Conservation (phyloP, 2,113 vertebrate genomes). For the Ceratotherium simum region DNA sequence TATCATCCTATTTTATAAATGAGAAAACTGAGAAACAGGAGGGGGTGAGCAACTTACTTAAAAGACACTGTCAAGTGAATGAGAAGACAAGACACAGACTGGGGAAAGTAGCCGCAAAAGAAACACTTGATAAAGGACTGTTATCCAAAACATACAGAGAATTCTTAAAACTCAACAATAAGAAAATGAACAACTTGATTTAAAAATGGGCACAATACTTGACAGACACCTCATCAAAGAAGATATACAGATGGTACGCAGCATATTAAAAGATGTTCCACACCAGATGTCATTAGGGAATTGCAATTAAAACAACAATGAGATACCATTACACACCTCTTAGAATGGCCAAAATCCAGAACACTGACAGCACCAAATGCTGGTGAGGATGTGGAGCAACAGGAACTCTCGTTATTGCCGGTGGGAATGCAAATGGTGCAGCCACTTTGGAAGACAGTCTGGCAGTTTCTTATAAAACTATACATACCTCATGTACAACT, state of each 20-base stretch:
- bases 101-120: background rate
- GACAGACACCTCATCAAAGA: background rate
- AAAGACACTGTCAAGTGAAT: background rate
- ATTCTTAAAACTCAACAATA: background rate
- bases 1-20: background rate
- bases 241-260: background rate
- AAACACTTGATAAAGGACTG: no score
- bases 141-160: background rate
- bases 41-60: background rate
- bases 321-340: no score
- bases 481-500: background rate
- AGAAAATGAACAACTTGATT: background rate
- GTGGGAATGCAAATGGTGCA: fast-evolving
- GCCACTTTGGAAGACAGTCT: background rate
- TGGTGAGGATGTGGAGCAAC: fast-evolving
- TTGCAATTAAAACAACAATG: background rate
- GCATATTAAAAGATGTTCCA: background rate
- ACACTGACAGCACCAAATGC: background rate
- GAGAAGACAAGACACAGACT: background rate
- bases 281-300: background rate
- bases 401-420: background rate
- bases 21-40: background rate
- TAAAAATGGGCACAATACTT: background rate
- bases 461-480: background rate
- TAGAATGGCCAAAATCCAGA: background rate